Base-by-base conservation (phyloP, 2,888 invertebrate genomes). In the Hymenopus coronatus region DNA sequence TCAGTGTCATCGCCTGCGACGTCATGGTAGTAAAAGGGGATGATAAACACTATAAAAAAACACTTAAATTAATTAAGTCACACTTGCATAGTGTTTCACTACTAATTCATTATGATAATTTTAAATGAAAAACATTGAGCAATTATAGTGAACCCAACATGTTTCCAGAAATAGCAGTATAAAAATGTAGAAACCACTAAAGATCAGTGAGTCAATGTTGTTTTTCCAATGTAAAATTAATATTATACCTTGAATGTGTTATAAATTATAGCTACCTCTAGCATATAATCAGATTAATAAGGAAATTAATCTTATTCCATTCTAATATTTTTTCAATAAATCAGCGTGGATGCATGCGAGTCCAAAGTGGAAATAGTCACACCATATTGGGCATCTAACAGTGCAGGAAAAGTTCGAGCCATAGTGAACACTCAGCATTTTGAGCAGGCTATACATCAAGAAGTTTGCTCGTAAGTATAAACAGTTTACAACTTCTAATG, bases 361-460 rank as follows among this genome's bases (percentile, higher is more conserved):
- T 98, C 98, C 89, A 97, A 98, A 93, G 96, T 97, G 84, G 98
- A 98, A 93, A 98, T 98, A 91, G 97, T 98, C 90, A 98, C 98
- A 4, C 98, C 98, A 0, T 98, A 98, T 92, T 98, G 98, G 98
- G 98, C 98, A 9, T 96, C 97, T 28, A 98, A 98, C 93, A 98
- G 98, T 1, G 98, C 97, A 28, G 97, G 98, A 88, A 98, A 98
- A 94, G 96, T 98, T 89, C 95, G 98, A 88, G 98, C 98, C 54
- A 97, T 98, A 91, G 98, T 98, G 88, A 98, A 98, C 93, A 98
- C 98, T 15, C 98, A 98, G 94, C 98, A 98, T 93, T 98, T 98
- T 92, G 98, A 98, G 92, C 98, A 98, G 93, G 98, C 98, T 87
- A 98, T 98, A 92, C 98, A 98, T 93, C 98, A 98, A 93, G 98